Evolutionary conservation across 2,113 vertebrate species (phyloP), one percentile per base, ranked within the genome.

Genomic region (Poeciliopsis retropinna): DNA sequence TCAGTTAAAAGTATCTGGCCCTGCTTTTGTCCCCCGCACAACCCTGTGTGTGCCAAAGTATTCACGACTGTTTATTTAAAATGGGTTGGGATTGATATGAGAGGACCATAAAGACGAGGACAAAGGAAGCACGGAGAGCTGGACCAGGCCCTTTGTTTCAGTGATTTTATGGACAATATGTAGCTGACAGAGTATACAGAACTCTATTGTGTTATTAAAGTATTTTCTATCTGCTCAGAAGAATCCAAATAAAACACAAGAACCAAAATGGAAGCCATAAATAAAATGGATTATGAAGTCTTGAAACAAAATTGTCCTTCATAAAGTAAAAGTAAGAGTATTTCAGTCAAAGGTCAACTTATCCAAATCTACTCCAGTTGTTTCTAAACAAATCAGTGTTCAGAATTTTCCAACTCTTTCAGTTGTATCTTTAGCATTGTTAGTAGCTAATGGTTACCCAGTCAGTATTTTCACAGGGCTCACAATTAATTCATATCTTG

Each of bases 1-100:
- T 39, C 34, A 37, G 34, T 30, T 57, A 44, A 57, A 57, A 11
- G 34, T 14, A 27, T 66, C 31, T 32, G 47, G 3, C 47, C 25
- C 30, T 14, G 12, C 32, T 34, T 10, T 31, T 19, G 65, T 32
- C 25, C n/a, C n/a, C 54, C 31, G 15, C 22, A 32, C 31, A 54
- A 25, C 51, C 60, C 27, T 28, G 47, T 51, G 25, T 32, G 29
- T 32, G 29, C 27, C 17, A 44, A 22, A 27, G n/a, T 67, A n/a
- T 41, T 67, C 8, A 44, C 7, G 11, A 68, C 30, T 54, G 67
- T 69, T 69, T 30, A 32, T 54, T 69, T 51, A 31, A 32, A 69
- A 69, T 57, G 19, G 47, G 39, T 57, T 57, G 30, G 67, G 47
- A n/a, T 31, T 57, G 30, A 69, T 54, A 31, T 68, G 47, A 11